These are phyloP conservation scores for Nematostella vectensis DNA, from an alignment of 92 coral and sea anemone species.

Conservation along the genomic window DNA sequence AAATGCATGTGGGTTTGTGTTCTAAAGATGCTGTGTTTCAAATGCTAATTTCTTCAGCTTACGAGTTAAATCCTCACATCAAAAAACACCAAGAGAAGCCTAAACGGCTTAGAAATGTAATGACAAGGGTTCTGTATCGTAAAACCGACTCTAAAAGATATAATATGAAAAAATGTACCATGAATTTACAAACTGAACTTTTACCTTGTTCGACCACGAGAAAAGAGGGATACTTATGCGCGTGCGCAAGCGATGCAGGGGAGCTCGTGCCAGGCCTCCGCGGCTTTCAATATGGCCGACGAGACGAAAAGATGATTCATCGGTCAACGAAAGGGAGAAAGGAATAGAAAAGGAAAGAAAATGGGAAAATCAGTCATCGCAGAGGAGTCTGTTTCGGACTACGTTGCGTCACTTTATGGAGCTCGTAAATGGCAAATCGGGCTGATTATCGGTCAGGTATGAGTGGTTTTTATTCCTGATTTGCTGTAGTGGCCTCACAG, in stretches of 20 bases:
- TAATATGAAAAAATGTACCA: no score
- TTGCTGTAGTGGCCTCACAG: no score
- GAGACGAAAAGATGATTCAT: neutral
- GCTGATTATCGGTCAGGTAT: conserved; percentile 81
- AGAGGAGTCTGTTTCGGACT: conserved; percentile 66
- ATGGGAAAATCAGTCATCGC: conserved; percentile 88
- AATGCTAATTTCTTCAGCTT: no score
- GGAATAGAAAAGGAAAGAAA: neutral
- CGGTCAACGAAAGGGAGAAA: neutral
- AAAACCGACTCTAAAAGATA: no score
- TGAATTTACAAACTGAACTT: no score
- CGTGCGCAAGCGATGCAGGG: conserved; percentile 80
- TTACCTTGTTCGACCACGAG: conserved; percentile 81
- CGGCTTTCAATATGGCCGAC: conserved; percentile 49
- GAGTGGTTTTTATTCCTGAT: no score
- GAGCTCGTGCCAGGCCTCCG: conserved; percentile 37
- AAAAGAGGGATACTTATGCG: conserved; percentile 62
- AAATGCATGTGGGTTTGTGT: no score
- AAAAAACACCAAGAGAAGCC: no score
- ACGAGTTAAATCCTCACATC: no score
- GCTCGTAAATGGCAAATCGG: conserved; percentile 73
- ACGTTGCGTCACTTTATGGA: conserved; percentile 73
- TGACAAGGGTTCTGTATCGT: no score
- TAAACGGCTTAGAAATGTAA: no score
- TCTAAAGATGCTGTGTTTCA: no score